These are phyloP conservation scores for Dendrolimus punctatus DNA, from an alignment of 1,140 invertebrate species.

Conservation along the genomic window DNA sequence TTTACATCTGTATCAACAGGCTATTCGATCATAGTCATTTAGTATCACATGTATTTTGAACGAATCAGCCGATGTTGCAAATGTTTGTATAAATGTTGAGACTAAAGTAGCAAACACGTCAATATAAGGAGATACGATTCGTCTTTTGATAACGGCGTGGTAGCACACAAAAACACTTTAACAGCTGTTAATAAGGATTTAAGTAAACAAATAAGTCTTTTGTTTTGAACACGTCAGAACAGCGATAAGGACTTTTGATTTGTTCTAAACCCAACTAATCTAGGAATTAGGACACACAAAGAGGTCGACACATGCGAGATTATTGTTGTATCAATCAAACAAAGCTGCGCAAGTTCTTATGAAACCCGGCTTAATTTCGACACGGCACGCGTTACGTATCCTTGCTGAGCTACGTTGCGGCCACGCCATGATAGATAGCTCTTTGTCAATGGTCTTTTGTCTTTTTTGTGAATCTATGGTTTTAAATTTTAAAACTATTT, in stretches of 20 bases:
- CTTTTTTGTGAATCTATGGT: neutral
- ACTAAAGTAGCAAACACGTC: too few relatives aligned
- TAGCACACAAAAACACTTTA: conserved; percentile 7
- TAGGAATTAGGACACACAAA: conserved; percentile 33
- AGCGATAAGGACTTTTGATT: neutral
- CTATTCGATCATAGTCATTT: too few relatives aligned
- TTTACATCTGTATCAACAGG: too few relatives aligned
- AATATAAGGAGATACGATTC: too few relatives aligned
- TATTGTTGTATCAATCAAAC: conserved; percentile 65
- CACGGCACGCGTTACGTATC: conserved; percentile 49
- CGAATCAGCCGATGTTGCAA: too few relatives aligned
- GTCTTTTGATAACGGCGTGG: neutral
- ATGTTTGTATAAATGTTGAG: too few relatives aligned
- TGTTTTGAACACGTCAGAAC: neutral
- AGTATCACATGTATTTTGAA: too few relatives aligned
- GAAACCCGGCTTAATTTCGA: conserved; percentile 57
- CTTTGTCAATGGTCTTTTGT: neutral
- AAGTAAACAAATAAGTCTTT: neutral
- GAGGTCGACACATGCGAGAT: conserved; percentile 55
- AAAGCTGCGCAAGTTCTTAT: conserved; percentile 54
- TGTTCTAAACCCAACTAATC: neutral
- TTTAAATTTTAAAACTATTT: conserved; percentile 1
- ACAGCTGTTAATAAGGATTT: neutral
- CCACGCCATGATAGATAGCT: conserved; percentile 26
- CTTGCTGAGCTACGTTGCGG: conserved; percentile 22